A percentile compares a stretch with the other conserved stretches of the same genome.
Evolutionary conservation across 2,113 vertebrate genomes (phyloP).

Genomic region (Uropsilus gracilis): DNA sequence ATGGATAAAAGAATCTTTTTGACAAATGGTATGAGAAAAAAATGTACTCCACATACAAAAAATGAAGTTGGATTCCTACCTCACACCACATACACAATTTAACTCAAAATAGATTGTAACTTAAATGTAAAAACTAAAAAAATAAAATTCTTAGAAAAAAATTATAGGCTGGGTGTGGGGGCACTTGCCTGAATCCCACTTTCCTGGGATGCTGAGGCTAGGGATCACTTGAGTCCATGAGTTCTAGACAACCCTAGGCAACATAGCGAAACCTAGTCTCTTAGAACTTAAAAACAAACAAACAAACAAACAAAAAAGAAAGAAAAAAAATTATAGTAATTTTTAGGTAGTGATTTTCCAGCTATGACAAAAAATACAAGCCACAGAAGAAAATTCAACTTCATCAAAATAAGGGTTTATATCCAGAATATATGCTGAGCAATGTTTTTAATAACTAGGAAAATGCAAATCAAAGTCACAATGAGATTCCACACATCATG

Average conservation of each 20-base stretch:
- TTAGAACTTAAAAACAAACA: too few relatives aligned
- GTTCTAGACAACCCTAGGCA: too few relatives aligned
- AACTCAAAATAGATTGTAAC: not conserved
- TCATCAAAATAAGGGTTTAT: not conserved
- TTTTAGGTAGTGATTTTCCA: not conserved
- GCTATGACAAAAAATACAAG: not conserved
- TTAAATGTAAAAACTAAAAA: slow-evolving; percentile 1
- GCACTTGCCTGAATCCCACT: too few relatives aligned
- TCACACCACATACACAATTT: not conserved
- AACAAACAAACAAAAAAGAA: too few relatives aligned
- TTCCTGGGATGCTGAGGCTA: too few relatives aligned
- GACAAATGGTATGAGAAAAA: not conserved
- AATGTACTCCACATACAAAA: not conserved
- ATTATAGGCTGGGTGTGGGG: too few relatives aligned
- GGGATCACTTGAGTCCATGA: too few relatives aligned
- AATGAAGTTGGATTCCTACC: not conserved
- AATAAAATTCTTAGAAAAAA: not conserved
- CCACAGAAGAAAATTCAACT: not conserved
- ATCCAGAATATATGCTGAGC: not conserved
- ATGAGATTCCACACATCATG: not conserved
- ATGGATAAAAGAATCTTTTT: slow-evolving; percentile 1
- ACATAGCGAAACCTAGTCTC: too few relatives aligned
- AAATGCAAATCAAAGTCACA: slow-evolving; percentile 11
- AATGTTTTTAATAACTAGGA: not conserved
- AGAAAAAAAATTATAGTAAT: not conserved